Percentiles rank a stretch among this genome's conserved stretches.
Conservation (phyloP, 2,888 invertebrate genomes). For the Cylloceria caligata region DNA sequence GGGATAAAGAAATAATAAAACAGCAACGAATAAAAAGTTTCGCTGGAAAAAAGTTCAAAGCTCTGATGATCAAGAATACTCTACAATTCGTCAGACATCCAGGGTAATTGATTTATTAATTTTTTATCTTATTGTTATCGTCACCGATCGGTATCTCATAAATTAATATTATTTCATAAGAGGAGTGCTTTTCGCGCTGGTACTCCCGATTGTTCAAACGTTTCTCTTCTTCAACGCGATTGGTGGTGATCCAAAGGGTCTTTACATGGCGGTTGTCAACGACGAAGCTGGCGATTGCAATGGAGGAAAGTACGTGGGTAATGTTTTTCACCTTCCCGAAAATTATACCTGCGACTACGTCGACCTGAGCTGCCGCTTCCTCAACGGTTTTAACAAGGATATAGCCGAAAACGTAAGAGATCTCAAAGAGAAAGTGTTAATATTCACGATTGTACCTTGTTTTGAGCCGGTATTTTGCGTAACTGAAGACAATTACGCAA, state of each 20-base stretch:
- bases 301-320: slow-evolving; percentile 81
- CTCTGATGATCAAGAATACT: slow-evolving; percentile 90
- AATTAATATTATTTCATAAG: slow-evolving; percentile 83
- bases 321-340: slow-evolving; percentile 82
- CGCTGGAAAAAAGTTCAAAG: slow-evolving; percentile 84
- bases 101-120: slow-evolving; percentile 85
- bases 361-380: slow-evolving; percentile 88
- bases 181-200: slow-evolving; percentile 91
- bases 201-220: slow-evolving; percentile 93
- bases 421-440: neutral
- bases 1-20: slow-evolving; percentile 32
- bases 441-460: slow-evolving; percentile 1
- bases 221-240: slow-evolving; percentile 92
- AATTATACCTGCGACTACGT: slow-evolving; percentile 85
- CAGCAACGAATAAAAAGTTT: neutral
- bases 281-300: slow-evolving; percentile 88
- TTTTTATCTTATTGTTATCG: neutral
- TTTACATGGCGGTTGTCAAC: slow-evolving; percentile 92
- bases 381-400: slow-evolving; percentile 86
- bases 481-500: slow-evolving; percentile 8
- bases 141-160: neutral
- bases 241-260: slow-evolving; percentile 90
- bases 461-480: neutral
- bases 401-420: slow-evolving; percentile 85
- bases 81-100: slow-evolving; percentile 90